A percentile compares a stretch with the other conserved stretches of the same genome.
Conservation (phyloP, 2,888 invertebrate species). For the Eledone cirrhosa region DNA sequence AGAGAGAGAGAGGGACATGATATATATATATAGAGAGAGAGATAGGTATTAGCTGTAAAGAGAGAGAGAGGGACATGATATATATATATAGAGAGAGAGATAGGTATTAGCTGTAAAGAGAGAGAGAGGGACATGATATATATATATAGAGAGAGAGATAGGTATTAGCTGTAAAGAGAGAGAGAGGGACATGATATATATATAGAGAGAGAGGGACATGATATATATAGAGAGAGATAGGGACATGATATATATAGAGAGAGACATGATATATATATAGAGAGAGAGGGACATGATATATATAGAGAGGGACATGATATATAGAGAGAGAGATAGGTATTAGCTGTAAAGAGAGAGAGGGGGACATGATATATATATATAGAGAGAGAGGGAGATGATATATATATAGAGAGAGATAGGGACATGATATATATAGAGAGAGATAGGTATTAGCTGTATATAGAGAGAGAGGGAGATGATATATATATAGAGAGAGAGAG, state of each 20-base stretch:
- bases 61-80: not conserved
- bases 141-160: not conserved
- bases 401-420: not conserved
- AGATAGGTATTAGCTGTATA: too few species aligned
- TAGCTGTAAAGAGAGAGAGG: not conserved
- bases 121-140: not conserved
- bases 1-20: not conserved
- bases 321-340: not conserved
- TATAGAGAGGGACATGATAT: not conserved
- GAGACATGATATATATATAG: not conserved
- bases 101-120: not conserved
- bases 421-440: not conserved
- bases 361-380: not conserved
- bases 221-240: not conserved
- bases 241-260: not conserved
- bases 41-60: too few species aligned
- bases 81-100: not conserved
- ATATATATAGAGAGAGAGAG: not conserved
- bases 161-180: not conserved
- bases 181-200: not conserved
- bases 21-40: not conserved
- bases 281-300: not conserved
- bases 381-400: not conserved
- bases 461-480: fast-evolving
- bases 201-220: not conserved